phyloP scores from a whole-genome alignment of 2,797 vertebrate species.

The Crypturellus tataupa region DNA sequence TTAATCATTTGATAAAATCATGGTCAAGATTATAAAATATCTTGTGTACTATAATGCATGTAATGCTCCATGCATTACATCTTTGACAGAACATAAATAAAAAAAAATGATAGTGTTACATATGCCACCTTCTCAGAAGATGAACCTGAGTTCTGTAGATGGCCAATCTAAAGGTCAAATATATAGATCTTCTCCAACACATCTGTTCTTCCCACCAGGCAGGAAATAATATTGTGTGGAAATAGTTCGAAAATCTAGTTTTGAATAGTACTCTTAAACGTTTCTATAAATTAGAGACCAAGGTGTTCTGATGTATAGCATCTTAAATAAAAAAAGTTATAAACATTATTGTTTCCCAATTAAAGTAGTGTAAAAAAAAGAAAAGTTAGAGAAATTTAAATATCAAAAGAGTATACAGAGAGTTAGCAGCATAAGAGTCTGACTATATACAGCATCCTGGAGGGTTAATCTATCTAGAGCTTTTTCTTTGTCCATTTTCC shows the following conservation, averaged over 20 bases:
- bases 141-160: neutral
- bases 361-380: conserved; percentile 7
- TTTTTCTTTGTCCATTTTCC: conserved; percentile 39
- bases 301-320: neutral
- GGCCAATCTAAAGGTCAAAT: neutral
- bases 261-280: conserved; percentile 7
- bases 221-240: neutral
- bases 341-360: conserved; percentile 19
- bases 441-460: neutral
- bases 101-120: neutral
- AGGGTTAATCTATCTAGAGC: neutral
- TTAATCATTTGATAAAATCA: neutral
- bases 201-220: neutral
- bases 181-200: neutral
- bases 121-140: neutral
- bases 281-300: neutral
- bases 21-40: neutral
- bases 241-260: conserved; percentile 31
- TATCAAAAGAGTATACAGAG: neutral
- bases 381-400: conserved; percentile 18
- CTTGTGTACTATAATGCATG: neutral
- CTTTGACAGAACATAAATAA: neutral
- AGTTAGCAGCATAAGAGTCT: neutral
- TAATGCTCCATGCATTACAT: neutral
- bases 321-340: conserved; percentile 39